A percentile compares a stretch with the other conserved stretches of the same genome.
phyloP scores from a whole-genome alignment of 2,888 invertebrate species.

The Scaeva pyrastri region DNA sequence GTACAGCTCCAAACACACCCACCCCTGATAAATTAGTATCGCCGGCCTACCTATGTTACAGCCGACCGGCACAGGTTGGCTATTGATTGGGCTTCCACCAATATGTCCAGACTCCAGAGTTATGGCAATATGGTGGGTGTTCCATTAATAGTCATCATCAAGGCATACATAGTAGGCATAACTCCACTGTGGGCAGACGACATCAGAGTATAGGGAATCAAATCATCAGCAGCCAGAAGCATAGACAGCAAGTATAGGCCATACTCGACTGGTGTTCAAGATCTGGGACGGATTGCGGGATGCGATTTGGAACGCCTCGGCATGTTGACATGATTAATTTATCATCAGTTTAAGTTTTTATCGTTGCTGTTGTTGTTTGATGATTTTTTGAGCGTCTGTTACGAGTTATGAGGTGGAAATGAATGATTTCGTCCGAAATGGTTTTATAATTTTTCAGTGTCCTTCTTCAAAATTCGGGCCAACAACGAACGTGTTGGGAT shows the following conservation, averaged over 20 bases:
- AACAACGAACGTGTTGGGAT: too few species aligned
- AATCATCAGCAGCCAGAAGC: conserved; percentile 23
- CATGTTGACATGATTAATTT: conserved; percentile 72
- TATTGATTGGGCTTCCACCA: conserved; percentile 26
- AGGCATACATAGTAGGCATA: not conserved
- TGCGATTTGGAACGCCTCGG: conserved; percentile 41
- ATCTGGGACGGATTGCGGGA: conserved; percentile 19
- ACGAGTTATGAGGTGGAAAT: conserved; percentile 64
- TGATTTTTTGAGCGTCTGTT: conserved; percentile 37
- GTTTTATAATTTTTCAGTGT: conserved; percentile 34
- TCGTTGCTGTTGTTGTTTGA: conserved; percentile 29
- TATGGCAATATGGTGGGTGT: conserved; percentile 55
- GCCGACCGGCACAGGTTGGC: conserved; percentile 67
- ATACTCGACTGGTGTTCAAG: not conserved
- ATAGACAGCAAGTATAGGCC: not conserved
- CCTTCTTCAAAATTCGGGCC: conserved; percentile 26
- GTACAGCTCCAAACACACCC: conserved; percentile 29
- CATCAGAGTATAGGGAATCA: conserved; percentile 39
- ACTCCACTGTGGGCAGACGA: conserved; percentile 32
- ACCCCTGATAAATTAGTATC: conserved; percentile 35
- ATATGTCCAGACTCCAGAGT: not conserved
- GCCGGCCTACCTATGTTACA: too few species aligned
- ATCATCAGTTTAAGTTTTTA: conserved; percentile 69
- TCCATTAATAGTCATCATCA: conserved; percentile 59
- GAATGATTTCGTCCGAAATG: conserved; percentile 60